Evolutionary conservation across 2,113 vertebrate genomes (phyloP), one percentile per base, ranked within the genome.

Genomic region (Aythya baeri): DNA sequence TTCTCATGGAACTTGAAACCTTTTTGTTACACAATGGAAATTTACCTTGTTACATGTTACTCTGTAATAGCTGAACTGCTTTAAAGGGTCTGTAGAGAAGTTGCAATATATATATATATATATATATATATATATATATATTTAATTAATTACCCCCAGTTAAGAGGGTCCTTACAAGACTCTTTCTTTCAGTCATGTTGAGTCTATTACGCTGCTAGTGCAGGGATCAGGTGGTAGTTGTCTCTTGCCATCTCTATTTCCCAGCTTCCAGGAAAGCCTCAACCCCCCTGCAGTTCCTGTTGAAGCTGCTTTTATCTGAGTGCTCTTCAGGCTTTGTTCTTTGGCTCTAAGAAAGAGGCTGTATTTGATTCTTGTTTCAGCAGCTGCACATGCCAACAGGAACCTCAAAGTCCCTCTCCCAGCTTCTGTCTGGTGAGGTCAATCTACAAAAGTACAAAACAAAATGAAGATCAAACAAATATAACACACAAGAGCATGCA

Each of bases 351-450:
- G 21, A 14, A 80, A 59, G 58, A 50, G 3, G 15, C 10, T 0
- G 0, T n/a, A 26, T 49, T 63, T 82, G 0, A 46, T 59, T 82
- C 32, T 54, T 8, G 0, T 76, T 91, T 88, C 15, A 52, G 26
- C 52, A 20, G 6, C n/a, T 91, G 15, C 11, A 27, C n/a, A 27
- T 44, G 18, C 21, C 7, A 58, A 14, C 17, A 54, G 26, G 17
- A 70, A 6, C 27, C 26, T 83, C 13, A 34, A 18, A 70, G 66
- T 31, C 3, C 41, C 14, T 78, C 61, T 75, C 0, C 0, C 9
- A 46, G 16, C 21, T 83, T 88, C 55, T 50, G 3, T 59, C 76
- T 17, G 2, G 27, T 91, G 59, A 80, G 13, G 41, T 83, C 63
- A 59, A 58, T 26, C 34, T 31, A 20, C 55, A 25, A 38, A 68